phyloP scores from a whole-genome alignment of 2,888 invertebrate species.

The Platycheirus rosarum region DNA sequence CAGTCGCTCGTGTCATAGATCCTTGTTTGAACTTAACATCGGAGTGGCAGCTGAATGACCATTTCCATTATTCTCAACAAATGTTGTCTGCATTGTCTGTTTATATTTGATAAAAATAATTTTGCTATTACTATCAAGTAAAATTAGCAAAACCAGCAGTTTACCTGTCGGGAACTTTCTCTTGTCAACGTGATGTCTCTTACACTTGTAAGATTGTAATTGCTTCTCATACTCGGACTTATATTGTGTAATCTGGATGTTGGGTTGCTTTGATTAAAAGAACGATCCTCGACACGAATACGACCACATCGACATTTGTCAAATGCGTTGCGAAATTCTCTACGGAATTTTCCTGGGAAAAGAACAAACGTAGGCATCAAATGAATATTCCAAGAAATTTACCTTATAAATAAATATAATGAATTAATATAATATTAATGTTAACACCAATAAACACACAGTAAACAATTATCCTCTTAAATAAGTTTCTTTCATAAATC shows the following conservation, averaged over 20 bases:
- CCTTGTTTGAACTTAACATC: slow-evolving; percentile 60
- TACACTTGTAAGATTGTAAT: slow-evolving; percentile 77
- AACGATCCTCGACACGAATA: slow-evolving; percentile 75
- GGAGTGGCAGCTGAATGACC: slow-evolving; percentile 68
- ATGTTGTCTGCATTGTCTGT: slow-evolving; percentile 76
- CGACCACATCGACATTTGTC: slow-evolving; percentile 85
- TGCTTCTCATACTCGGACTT: slow-evolving; percentile 76
- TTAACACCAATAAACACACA: too few species aligned
- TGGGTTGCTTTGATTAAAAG: slow-evolving; percentile 75
- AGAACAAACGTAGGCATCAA: too few species aligned
- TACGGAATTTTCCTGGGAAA: slow-evolving; percentile 87
- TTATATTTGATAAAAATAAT: too few species aligned
- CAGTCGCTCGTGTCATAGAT: slow-evolving; percentile 73
- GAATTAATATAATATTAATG: too few species aligned
- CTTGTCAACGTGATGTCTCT: slow-evolving; percentile 75
- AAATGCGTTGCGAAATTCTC: slow-evolving; percentile 88
- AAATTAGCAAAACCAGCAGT: background rate
- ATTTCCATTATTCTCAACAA: slow-evolving; percentile 75
- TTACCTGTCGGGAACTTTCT: slow-evolving; percentile 76
- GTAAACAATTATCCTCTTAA: too few species aligned
- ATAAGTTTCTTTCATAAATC: too few species aligned
- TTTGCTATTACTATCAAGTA: too few species aligned
- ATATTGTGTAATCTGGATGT: slow-evolving; percentile 76
- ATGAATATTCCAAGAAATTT: too few species aligned
- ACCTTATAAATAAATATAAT: too few species aligned